Evolutionary conservation across 64 coral and sea anemone genomes (phyloP).

Genomic region (Orbicella faveolata): DNA sequence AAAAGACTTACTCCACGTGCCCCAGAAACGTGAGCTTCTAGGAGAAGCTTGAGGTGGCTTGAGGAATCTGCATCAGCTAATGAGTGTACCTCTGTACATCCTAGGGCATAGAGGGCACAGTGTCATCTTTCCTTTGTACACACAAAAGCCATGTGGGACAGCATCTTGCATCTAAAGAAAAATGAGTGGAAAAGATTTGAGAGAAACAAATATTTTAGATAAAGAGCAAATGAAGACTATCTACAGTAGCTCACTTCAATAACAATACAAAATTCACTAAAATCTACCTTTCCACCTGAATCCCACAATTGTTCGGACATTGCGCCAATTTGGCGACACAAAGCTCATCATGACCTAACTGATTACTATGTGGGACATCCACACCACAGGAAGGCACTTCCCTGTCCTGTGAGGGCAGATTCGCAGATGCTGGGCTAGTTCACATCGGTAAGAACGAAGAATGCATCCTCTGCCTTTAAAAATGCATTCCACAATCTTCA

Average conservation of each 20-base stretch:
- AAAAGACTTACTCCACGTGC: neutral
- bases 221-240: no score
- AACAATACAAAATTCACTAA: neutral
- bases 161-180: neutral
- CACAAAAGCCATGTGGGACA: neutral
- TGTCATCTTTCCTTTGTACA: neutral
- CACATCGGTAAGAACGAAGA: no score
- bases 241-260: neutral
- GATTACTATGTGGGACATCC: neutral
- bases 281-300: no score
- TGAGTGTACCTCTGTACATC: neutral
- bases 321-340: neutral
- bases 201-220: no score
- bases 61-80: neutral
- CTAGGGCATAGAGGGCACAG: neutral
- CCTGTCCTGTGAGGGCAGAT: no score
- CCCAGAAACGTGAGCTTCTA: neutral
- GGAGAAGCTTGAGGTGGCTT: neutral
- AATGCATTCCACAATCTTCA: no score
- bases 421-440: no score
- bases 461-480: no score
- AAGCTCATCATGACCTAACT: neutral
- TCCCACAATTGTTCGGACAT: no score
- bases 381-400: neutral
- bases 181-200: neutral